A percentile compares a stretch with the other conserved stretches of the same genome.
phyloP scores from a whole-genome alignment of 1,140 invertebrate species.

The Bombyx mori region ASM3026992v2 NC_085118.1:920501-921000 shows the following conservation, averaged over 20 bases:
- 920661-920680: constrained; percentile 25
- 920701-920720: constrained; percentile 64
- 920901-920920: no score
- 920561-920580: not conserved
- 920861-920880: not conserved
- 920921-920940: no score
- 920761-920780: constrained; percentile 39
- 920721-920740: constrained; percentile 56
- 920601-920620: constrained; percentile 27
- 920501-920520: no score
- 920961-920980: no score
- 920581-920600: constrained; percentile 19
- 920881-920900: no score
- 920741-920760: constrained; percentile 59
- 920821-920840: constrained; percentile 43
- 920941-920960: no score
- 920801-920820: constrained; percentile 39
- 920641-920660: constrained; percentile 43
- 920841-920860: constrained; percentile 6
- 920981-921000: no score
- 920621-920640: constrained; percentile 25
- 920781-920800: constrained; percentile 46
- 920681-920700: constrained; percentile 31
- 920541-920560: not conserved
- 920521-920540: not conserved